phyloP scores from a whole-genome alignment of 2,113 vertebrate genomes.

The Strix uralensis region DNA sequence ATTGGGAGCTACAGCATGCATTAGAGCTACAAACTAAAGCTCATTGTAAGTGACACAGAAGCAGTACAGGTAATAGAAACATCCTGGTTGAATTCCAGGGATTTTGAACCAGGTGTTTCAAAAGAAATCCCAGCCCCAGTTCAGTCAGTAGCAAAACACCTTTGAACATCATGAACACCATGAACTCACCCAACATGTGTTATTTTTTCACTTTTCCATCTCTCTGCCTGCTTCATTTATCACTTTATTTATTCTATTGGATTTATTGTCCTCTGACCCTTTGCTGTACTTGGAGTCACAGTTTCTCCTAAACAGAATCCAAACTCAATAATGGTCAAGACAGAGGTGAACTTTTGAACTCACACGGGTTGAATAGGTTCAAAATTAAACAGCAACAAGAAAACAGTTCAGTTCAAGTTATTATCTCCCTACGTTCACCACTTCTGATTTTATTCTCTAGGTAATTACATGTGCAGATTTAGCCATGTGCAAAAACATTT shows the following conservation, averaged over 20 bases:
- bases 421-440: background rate
- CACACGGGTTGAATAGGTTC: background rate
- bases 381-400: constrained; percentile 38
- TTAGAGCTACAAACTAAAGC: background rate
- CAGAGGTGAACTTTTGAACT: constrained; percentile 36
- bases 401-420: background rate
- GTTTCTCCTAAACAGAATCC: constrained; percentile 13
- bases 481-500: constrained; percentile 23
- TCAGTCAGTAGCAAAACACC: background rate
- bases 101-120: background rate
- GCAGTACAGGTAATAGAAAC: background rate
- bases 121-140: background rate
- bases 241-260: constrained; percentile 38
- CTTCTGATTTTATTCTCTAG: constrained; percentile 10
- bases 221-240: constrained; percentile 25
- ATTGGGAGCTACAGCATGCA: background rate
- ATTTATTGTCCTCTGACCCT: constrained; percentile 53
- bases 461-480: background rate
- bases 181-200: background rate
- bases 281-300: background rate
- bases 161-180: background rate
- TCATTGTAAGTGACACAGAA: background rate
- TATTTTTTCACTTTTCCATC: background rate
- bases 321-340: constrained; percentile 54
- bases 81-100: background rate